These are phyloP conservation scores for Calameuta pallipes DNA, from an alignment of 2,888 invertebrate species.

Conservation along the genomic window DNA sequence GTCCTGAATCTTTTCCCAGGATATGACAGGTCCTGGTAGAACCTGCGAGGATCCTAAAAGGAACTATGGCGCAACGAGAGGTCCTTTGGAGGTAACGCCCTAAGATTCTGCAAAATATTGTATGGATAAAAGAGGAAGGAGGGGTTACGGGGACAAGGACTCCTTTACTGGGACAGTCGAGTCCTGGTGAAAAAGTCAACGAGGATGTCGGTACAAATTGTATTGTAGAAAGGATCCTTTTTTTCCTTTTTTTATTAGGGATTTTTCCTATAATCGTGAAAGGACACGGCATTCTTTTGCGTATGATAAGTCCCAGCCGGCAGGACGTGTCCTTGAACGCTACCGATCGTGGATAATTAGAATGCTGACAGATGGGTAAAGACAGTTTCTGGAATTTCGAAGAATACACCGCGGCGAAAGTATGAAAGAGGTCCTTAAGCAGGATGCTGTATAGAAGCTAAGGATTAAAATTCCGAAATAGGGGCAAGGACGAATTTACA, in stretches of 20 bases:
- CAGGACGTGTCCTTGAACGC: not conserved
- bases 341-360: not conserved
- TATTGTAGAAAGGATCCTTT: not conserved
- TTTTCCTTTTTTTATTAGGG: not conserved
- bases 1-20: slow-evolving; percentile 34
- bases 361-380: not conserved
- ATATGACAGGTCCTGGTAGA: slow-evolving; percentile 9
- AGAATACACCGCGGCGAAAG: too few relatives aligned
- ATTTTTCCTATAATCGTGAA: not conserved
- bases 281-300: not conserved
- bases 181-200: not conserved
- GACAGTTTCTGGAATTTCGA: not conserved
- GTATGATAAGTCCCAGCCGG: not conserved
- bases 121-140: not conserved
- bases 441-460: too few relatives aligned
- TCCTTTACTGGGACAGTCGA: not conserved
- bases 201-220: not conserved
- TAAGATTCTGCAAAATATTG: not conserved
- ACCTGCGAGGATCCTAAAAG: not conserved
- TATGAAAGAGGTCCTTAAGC: too few relatives aligned
- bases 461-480: too few relatives aligned
- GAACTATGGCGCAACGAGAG: not conserved
- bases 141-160: not conserved
- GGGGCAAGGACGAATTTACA: too few relatives aligned
- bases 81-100: not conserved